A percentile compares a stretch with the other conserved stretches of the same genome.
Conservation (phyloP, 2,888 invertebrate genomes). For the Caenorhabditis panamensis region DNA sequence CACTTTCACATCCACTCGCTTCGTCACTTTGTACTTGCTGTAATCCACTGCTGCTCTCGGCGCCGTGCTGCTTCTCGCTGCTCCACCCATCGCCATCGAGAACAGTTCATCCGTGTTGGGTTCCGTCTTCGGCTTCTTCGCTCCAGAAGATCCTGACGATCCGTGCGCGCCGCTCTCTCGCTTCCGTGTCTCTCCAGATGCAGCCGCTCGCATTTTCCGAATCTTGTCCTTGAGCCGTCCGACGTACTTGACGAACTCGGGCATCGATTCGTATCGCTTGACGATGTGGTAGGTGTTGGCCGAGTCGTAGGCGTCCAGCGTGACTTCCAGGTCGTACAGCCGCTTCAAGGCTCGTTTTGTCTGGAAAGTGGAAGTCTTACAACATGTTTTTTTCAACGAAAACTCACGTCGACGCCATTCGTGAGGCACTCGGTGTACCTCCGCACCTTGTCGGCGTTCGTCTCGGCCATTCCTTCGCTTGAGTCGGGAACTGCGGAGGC, state of each 20-base stretch:
- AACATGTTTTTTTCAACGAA: background rate
- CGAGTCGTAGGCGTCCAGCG: slow-evolving; percentile 26
- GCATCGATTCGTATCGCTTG: slow-evolving; percentile 33
- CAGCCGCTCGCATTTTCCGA: background rate
- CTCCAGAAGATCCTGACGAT: too few species aligned
- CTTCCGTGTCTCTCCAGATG: background rate
- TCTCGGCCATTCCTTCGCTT: slow-evolving; percentile 31
- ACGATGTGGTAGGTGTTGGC: slow-evolving; percentile 26
- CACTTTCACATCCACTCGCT: slow-evolving; percentile 23
- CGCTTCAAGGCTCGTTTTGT: slow-evolving; percentile 51
- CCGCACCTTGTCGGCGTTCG: slow-evolving; percentile 45
- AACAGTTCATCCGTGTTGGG: slow-evolving; percentile 36
- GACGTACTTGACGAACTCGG: slow-evolving; percentile 43
- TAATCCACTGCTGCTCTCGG: slow-evolving; percentile 43
- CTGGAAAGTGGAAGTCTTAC: slow-evolving; percentile 27
- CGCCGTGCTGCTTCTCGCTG: background rate
- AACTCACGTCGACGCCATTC: slow-evolving; percentile 51
- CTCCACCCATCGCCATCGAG: slow-evolving; percentile 42
- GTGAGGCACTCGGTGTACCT: slow-evolving; percentile 49
- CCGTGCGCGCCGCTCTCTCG: slow-evolving; percentile 6
- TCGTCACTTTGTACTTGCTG: slow-evolving; percentile 48
- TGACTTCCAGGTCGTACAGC: slow-evolving; percentile 44
- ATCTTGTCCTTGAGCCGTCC: slow-evolving; percentile 35
- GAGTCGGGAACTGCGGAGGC: background rate
- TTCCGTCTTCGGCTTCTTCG: slow-evolving; percentile 23